Base-by-base conservation (phyloP, 2,113 vertebrate species). In the Trochalopteron elliotii region DNA sequence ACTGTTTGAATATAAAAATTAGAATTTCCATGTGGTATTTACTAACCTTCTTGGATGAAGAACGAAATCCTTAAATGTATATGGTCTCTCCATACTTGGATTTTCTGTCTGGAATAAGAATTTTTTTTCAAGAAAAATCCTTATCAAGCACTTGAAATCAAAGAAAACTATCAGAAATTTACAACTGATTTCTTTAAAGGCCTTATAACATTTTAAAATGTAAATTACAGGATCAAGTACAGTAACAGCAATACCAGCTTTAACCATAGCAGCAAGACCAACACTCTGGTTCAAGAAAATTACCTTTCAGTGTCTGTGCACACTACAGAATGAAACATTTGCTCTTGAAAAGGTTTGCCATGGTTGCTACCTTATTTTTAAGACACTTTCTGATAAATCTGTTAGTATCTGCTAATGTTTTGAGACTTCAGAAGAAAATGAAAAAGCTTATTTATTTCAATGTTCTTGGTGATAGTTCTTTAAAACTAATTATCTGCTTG, bases 51-150 rank as follows among this genome's bases (percentile, higher is more conserved):
- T 98, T 67, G 99, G 99, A 91, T 99, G 99, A 98, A 99, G 99
- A 95, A 99, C 98, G 97, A 99, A 99, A 98, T 99, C 99, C 98
- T 99, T 99, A 98, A 99, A 99, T 22, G 99, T 99, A 96, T 99
- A 99, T 71, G 99, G 99, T 97, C 99, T 99, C 97, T 99, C 99
- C 95, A 98, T 97, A 92, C 97, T 98, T 93, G 99, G 99, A 97
- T 99, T 98, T 98, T 99, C 99, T 97, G 99, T 99, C 99, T 99
- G 98, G 87, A 98, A 98, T 90, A 97, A 98, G 91, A 97, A 42
- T 16, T 50, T 78, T 93, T 92, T 92, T 89, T 91, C 55, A 97
- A 95, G 15, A 96, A 67, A 90, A 57, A 80, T 65, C 31, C 68
- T 31, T 53, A 94, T 86, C 55, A 76, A 90, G 85, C 33, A 52